Evolutionary conservation across 2,888 invertebrate species (phyloP), one percentile per base, ranked within the genome.

Genomic region (Coecobrya sp.): DNA sequence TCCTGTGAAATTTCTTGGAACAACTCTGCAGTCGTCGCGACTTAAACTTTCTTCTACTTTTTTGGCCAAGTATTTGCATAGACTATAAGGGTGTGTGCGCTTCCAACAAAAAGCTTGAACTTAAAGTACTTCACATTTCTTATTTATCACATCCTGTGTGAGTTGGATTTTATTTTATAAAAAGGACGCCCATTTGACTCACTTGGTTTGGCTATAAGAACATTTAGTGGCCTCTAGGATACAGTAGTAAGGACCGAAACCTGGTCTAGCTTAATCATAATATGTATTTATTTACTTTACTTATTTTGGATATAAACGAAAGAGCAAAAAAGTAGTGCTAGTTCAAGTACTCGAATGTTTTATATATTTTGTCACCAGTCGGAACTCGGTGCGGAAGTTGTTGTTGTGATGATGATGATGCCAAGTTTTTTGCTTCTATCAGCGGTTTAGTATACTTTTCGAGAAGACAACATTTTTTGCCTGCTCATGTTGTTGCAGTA

Each of bases 331-430:
- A 65, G 27, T 65, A 68, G 30, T 30, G 7, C 0, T 62, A 22
- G 49, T 36, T 36, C 55, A 62, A 65, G 25, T 62, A 45, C n/a
- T n/a, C n/a, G n/a, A n/a, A 85, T 68, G 68, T 86, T 86, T 73
- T 55, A 86, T 55, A 73, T 73, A 27, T 84, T 55, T 88, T 89
- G 68, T 84, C 73, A 86, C 30, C 22, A 27, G 86, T 65, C 76
- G 90, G 90, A 90, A 90, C 73, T 76, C 45, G 79, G 55, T 65
- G 45, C 90, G 90, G 90, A 90, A 90, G 90, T 79, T 86, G 90
- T 86, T 45, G 49, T 49, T 19, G 19, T 42, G 19, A 59, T 16
- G 82, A 36, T 22, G 68, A 68, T 65, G 68, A 85, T 65, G 27
- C 8, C 22, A 13, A 82, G 55, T 81, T 52, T 81, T 52, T 22